Evolutionary conservation across 2,888 invertebrate genomes (phyloP).

Genomic region (Leucophora obtusa): DNA sequence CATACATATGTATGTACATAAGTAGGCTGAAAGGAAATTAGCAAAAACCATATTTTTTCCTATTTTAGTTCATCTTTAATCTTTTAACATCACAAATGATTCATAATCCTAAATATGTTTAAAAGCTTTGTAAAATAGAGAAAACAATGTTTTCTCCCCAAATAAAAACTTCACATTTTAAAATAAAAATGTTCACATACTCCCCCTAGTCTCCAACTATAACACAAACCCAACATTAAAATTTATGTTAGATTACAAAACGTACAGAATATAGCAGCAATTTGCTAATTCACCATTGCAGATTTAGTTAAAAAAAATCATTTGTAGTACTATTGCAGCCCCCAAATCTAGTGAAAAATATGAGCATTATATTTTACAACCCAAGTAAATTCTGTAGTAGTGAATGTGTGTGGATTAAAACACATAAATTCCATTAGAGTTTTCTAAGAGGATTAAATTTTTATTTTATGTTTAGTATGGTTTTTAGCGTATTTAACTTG

Average conservation of each 20-base stretch:
- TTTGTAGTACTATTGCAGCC: not conserved
- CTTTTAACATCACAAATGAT: constrained; percentile 48
- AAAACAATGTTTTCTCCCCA: constrained; percentile 20
- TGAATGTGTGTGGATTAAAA: constrained; percentile 51
- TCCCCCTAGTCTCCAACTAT: not conserved
- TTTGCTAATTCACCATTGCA: constrained; percentile 61
- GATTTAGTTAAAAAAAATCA: constrained; percentile 36
- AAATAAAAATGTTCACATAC: constrained; percentile 33
- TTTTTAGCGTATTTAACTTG: constrained; percentile 52
- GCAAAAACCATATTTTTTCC: not conserved
- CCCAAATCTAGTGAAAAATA: not conserved
- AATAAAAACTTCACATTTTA: constrained; percentile 34
- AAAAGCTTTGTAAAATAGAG: constrained; percentile 50
- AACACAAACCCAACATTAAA: constrained; percentile 49
- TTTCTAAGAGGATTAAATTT: constrained; percentile 64
- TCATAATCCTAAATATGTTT: constrained; percentile 49
- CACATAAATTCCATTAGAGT: constrained; percentile 65
- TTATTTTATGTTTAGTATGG: constrained; percentile 61
- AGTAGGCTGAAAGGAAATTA: not conserved
- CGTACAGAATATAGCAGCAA: constrained; percentile 24
- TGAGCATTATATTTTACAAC: constrained; percentile 26
- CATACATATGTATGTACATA: too few relatives aligned
- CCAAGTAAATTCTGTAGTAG: constrained; percentile 9
- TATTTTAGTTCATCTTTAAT: constrained; percentile 32
- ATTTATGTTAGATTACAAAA: constrained; percentile 54